phyloP scores from a whole-genome alignment of 2,113 vertebrate genomes.

The Axis porcinus region DNA sequence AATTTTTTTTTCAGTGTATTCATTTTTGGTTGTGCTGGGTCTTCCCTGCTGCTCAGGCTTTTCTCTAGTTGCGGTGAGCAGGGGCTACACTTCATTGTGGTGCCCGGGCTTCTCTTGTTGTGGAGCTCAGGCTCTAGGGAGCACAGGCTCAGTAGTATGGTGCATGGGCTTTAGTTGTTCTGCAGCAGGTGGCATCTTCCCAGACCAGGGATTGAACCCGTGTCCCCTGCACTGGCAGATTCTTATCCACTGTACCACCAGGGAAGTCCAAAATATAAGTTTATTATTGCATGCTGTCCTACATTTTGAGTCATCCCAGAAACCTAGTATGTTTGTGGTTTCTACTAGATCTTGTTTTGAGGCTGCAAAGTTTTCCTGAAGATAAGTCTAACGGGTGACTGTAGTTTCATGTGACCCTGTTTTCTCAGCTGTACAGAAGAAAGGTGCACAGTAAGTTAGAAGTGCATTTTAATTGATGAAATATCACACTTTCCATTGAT shows the following conservation, averaged over 20 bases:
- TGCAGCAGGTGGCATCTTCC: background rate
- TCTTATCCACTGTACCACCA: background rate
- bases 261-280: background rate
- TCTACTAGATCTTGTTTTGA: background rate
- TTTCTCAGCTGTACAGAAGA: background rate
- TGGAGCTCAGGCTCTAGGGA: background rate
- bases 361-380: background rate
- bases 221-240: background rate
- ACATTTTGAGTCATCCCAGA: background rate
- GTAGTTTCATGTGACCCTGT: background rate
- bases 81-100: background rate
- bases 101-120: background rate
- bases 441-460: background rate
- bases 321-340: background rate
- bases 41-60: background rate
- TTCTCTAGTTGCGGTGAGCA: background rate
- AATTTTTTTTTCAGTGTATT: background rate
- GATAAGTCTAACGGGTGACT: background rate
- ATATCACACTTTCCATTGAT: background rate
- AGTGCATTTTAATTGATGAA: background rate
- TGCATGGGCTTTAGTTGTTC: background rate
- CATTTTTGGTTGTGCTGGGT: background rate
- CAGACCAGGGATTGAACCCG: background rate
- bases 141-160: background rate
- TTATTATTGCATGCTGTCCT: background rate